Conservation (phyloP, 1,140 invertebrate species). For the Aphaenogaster ashmeadi region DNA sequence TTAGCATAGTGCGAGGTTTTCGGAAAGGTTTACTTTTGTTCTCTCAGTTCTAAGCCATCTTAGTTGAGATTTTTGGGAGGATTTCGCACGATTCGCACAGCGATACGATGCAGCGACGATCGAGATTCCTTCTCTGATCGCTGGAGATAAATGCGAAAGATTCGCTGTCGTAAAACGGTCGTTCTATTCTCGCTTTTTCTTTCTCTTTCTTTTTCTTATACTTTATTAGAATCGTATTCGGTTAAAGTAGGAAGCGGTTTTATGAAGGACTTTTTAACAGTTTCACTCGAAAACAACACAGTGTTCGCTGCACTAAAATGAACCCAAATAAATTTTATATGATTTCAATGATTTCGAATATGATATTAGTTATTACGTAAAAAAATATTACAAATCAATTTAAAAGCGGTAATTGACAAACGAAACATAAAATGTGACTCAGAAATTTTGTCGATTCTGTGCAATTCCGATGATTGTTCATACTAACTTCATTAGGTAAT, state of each 20-base stretch:
- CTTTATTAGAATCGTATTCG: slow-evolving; percentile 21
- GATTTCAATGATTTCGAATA: not conserved
- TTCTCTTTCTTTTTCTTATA: not conserved
- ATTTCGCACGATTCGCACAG: slow-evolving; percentile 41
- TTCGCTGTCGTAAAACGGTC: not conserved
- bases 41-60: not conserved
- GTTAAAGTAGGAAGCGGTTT: slow-evolving; percentile 3
- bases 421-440: slow-evolving; percentile 52
- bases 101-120: not conserved
- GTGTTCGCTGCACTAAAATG: not conserved
- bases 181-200: not conserved
- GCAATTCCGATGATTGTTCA: slow-evolving; percentile 52
- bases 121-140: not conserved
- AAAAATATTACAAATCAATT: slow-evolving; percentile 30
- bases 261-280: not conserved
- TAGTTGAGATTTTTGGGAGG: slow-evolving; percentile 16
- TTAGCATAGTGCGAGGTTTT: not conserved
- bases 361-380: slow-evolving; percentile 20
- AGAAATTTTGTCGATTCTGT: slow-evolving; percentile 50
- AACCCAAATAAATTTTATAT: not conserved
- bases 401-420: slow-evolving; percentile 37
- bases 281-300: not conserved
- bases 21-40: slow-evolving; percentile 31
- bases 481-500: slow-evolving; percentile 73
- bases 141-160: slow-evolving; percentile 23